phyloP scores from a whole-genome alignment of 2,888 invertebrate genomes.

The Drosophila barbarae region DNA sequence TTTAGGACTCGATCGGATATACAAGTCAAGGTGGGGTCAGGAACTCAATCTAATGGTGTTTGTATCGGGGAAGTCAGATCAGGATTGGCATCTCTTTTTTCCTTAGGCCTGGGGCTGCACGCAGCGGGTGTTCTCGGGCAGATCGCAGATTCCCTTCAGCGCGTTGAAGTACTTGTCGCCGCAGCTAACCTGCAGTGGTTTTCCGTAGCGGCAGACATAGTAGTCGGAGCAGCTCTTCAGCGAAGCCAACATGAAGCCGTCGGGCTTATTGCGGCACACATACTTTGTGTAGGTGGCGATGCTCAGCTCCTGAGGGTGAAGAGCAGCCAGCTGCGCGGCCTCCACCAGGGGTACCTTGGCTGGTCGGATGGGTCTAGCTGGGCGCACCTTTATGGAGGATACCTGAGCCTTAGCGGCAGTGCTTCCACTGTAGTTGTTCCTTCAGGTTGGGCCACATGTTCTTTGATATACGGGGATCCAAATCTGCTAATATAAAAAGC shows the following conservation, averaged over 20 bases:
- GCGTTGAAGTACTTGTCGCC: constrained; percentile 71
- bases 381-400: constrained; percentile 40
- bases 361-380: constrained; percentile 39
- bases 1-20: background rate
- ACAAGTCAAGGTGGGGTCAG: constrained; percentile 19
- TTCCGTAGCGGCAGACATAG: constrained; percentile 67
- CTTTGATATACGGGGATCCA: too few species aligned
- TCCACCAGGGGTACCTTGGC: constrained; percentile 19
- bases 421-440: background rate
- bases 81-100: background rate
- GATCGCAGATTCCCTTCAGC: constrained; percentile 71
- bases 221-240: constrained; percentile 70
- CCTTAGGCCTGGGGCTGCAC: constrained; percentile 49
- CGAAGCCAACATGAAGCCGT: constrained; percentile 73
- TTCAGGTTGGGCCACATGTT: too few species aligned
- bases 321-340: background rate
- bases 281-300: constrained; percentile 56
- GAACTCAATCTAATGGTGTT: background rate
- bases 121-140: constrained; percentile 72
- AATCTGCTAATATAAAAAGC: too few species aligned
- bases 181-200: constrained; percentile 63
- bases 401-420: constrained; percentile 23
- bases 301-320: constrained; percentile 37
- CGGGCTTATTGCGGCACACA: constrained; percentile 65
- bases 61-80: background rate